Evolutionary conservation across 2,888 invertebrate species (phyloP).

Genomic region (Listrodromus nycthemerus): DNA sequence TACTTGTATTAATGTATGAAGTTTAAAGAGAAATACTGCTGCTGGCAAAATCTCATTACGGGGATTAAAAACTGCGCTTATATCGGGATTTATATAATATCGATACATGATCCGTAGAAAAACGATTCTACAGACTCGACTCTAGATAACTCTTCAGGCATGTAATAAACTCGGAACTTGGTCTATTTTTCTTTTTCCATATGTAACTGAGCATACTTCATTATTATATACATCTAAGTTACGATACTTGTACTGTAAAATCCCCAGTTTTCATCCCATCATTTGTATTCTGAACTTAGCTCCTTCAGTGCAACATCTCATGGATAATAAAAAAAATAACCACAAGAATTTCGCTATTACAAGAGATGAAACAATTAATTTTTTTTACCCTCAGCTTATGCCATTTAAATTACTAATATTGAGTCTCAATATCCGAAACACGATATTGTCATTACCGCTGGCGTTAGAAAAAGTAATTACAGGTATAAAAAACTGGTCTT

Average conservation of each 20-base stretch:
- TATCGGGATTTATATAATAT: background rate
- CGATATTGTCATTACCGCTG: too few relatives aligned
- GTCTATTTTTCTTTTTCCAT: too few relatives aligned
- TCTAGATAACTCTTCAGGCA: slow-evolving; percentile 35
- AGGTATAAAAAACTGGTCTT: background rate
- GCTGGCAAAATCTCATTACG: too few relatives aligned
- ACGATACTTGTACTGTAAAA: too few relatives aligned
- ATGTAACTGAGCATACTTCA: too few relatives aligned
- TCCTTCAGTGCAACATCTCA: background rate
- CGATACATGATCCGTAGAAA: background rate
- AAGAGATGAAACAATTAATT: background rate
- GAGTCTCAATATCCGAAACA: too few relatives aligned
- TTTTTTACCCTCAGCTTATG: background rate
- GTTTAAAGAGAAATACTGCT: too few relatives aligned
- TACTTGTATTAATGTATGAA: too few relatives aligned
- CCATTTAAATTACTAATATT: too few relatives aligned
- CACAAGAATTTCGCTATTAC: background rate
- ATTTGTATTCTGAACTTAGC: background rate
- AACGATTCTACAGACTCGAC: background rate
- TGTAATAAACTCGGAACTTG: background rate
- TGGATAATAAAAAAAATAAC: background rate
- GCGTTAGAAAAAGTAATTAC: too few relatives aligned
- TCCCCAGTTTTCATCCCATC: background rate
- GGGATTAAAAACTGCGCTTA: background rate
- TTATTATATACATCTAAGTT: too few relatives aligned